Evolutionary conservation across 2,888 invertebrate genomes (phyloP).

Genomic region (Trissoscelio sp.): DNA sequence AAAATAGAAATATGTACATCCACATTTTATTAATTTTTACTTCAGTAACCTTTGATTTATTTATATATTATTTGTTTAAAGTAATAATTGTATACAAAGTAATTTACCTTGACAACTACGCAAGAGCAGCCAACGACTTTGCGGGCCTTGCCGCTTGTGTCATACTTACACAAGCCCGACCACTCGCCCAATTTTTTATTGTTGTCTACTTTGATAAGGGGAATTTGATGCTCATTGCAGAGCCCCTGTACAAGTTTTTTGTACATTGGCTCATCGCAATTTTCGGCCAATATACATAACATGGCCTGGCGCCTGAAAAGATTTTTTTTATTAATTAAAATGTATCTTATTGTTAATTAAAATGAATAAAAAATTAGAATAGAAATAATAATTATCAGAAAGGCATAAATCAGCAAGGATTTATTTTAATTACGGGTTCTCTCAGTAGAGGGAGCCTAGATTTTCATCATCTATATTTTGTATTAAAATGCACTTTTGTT

Average conservation of each 20-base stretch:
- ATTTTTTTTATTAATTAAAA: too few species aligned
- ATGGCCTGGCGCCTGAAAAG: constrained; percentile 94
- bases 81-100: too few species aligned
- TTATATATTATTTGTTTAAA: too few species aligned
- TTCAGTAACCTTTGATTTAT: too few species aligned
- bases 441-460: constrained; percentile 84
- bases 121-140: constrained; percentile 99
- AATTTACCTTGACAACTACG: constrained; percentile 94
- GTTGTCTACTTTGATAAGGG: constrained; percentile 98
- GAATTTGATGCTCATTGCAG: constrained; percentile 99
- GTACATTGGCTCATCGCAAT: constrained; percentile 99
- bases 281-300: constrained; percentile 98
- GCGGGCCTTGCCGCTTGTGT: constrained; percentile 99
- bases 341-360: too few species aligned
- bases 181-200: constrained; percentile 99
- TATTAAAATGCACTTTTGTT: too few species aligned
- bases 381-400: constrained; percentile 71
- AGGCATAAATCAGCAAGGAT: constrained; percentile 77
- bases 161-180: constrained; percentile 99
- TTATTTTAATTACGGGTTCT: constrained; percentile 75
- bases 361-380: neutral
- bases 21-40: too few species aligned
- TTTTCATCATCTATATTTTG: constrained; percentile 76
- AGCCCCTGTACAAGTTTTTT: constrained; percentile 98
- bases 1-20: too few species aligned